Evolutionary conservation across 92 coral and sea anemone species (phyloP), one percentile per base, ranked within the genome.

Genomic region (Diadumene lineata): DNA sequence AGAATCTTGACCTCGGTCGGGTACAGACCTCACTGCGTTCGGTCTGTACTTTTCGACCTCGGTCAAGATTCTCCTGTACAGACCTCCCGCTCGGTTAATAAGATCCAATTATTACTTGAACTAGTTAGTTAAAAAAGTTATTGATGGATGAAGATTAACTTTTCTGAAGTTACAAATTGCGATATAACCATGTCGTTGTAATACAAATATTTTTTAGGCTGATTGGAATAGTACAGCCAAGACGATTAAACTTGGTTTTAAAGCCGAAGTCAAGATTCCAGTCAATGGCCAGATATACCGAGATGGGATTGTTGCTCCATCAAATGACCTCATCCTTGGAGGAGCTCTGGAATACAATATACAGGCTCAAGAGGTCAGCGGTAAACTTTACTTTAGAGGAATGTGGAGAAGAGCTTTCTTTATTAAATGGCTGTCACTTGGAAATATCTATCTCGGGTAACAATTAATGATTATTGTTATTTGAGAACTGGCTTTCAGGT

Each of bases 391-490:
- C 70, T 88, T 96, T 91, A 79, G 88, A 7, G 99, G 97, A 30
- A 82, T 96, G 85, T 92, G 96, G 97, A 81, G 97, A 58, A 84
- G 76, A 66, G 99, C 97, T 10, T 96, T 76, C 72, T 85, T 70
- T 31, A 79, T 96, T 46, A 82, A 87, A 10, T 92, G 90, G 80
- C 80, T 96, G 53, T 79, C 96, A 46, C 81, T 96, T 6, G 99
- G 99, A 16, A 86, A 92, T 34, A 96, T 96, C 64, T 71, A 63
- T 33, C 67, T 96, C 0, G 99, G 99, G 99, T 96, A 74, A 63
- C 87, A 64, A 1, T 22, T 0, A 22, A 53, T 9, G 51, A 44
- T 44, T 17, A 44, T 44, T 44, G 17, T 44, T 44, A 44, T 44
- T 44, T 44, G 9, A 44, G n/a, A n/a, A n/a, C n/a, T n/a, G n/a